These are phyloP conservation scores for Montipora cactus DNA, from an alignment of 64 coral and sea anemone species.

Conservation along the genomic window DNA sequence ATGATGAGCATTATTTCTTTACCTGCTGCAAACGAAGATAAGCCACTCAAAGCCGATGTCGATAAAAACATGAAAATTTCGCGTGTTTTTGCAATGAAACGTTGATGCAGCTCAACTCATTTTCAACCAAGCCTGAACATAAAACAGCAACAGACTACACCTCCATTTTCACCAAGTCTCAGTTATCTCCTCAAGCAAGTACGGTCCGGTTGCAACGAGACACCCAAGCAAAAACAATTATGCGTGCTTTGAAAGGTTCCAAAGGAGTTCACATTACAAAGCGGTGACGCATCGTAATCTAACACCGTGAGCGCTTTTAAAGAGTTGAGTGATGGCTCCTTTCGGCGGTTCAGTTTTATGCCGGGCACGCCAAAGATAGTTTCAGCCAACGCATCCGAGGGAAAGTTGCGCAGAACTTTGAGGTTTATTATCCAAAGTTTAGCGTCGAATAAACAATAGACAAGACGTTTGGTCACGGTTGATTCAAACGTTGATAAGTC, in stretches of 20 bases:
- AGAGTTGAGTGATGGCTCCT: neutral
- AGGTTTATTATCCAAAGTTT: too few relatives aligned
- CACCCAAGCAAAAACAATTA: neutral
- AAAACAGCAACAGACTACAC: neutral
- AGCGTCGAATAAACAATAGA: too few relatives aligned
- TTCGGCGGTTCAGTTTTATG: too few relatives aligned
- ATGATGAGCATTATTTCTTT: neutral
- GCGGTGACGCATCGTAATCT: conserved; percentile 25
- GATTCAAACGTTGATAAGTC: too few relatives aligned
- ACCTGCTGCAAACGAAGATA: conserved; percentile 8
- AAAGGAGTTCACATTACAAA: conserved; percentile 8
- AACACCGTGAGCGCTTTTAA: neutral
- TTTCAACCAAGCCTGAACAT: neutral
- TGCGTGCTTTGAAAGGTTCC: neutral
- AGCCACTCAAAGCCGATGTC: neutral
- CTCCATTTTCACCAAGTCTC: neutral
- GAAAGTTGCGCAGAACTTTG: too few relatives aligned
- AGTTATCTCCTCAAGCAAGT: neutral
- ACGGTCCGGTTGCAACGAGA: neutral
- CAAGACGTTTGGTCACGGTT: too few relatives aligned
- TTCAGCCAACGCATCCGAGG: too few relatives aligned
- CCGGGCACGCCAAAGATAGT: too few relatives aligned
- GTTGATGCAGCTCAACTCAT: neutral
- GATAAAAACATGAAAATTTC: neutral
- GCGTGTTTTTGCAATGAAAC: neutral